These are phyloP conservation scores for Micronycteris hirsuta DNA, from an alignment of 2,113 vertebrate genomes.

Conservation along the genomic window DNA sequence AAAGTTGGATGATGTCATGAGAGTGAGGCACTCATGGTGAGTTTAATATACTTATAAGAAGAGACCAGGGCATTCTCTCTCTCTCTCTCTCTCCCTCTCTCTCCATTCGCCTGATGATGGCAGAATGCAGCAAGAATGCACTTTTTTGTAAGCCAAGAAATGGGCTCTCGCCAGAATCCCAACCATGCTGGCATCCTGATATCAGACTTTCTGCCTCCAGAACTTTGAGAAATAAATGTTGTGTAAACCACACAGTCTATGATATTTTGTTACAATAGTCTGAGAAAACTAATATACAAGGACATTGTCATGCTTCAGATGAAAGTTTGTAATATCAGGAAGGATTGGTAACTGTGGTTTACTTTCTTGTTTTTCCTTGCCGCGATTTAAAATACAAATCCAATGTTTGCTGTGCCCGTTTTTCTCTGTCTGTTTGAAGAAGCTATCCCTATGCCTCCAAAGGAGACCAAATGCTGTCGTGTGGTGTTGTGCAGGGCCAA, in stretches of 20 bases:
- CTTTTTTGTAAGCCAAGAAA: not conserved
- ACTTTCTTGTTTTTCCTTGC: not conserved
- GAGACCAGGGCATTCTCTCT: not conserved
- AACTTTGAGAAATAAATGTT: too few relatives aligned
- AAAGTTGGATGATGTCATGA: not conserved
- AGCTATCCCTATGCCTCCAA: not conserved
- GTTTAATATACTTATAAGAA: not conserved
- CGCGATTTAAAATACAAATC: not conserved
- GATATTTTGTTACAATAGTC: not conserved
- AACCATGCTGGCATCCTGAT: not conserved
- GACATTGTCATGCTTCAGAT: not conserved
- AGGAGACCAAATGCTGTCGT: not conserved
- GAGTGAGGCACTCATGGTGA: too few relatives aligned
- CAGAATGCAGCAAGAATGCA: not conserved
- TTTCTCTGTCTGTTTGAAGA: not conserved
- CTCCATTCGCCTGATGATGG: accelerated
- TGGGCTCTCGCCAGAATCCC: not conserved
- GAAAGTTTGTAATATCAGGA: not conserved
- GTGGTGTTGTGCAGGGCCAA: not conserved
- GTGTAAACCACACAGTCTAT: too few relatives aligned
- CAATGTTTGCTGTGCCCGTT: not conserved
- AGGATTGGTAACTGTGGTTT: not conserved
- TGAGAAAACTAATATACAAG: not conserved
- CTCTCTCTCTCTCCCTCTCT: not conserved
- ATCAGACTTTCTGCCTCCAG: too few relatives aligned